A percentile compares a stretch with the other conserved stretches of the same genome.
phyloP scores from a whole-genome alignment of 2,113 vertebrate species.

The Speoplatyrhinus poulsoni region DNA sequence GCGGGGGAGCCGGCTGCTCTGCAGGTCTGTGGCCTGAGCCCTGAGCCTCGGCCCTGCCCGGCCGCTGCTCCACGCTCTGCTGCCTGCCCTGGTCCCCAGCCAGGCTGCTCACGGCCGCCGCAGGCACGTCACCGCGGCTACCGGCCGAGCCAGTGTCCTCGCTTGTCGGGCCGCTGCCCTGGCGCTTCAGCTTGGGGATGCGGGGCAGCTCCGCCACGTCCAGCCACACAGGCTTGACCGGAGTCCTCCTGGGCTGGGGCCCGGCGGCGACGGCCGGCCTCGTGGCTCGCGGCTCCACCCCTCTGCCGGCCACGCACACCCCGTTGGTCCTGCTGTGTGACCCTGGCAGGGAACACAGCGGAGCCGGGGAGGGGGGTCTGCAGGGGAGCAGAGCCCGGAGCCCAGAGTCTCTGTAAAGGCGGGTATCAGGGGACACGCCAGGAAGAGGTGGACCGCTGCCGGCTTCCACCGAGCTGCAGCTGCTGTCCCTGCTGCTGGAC shows the following conservation, averaged over 20 bases:
- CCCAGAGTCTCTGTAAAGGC: no score
- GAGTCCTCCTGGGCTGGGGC: slow-evolving; percentile 53
- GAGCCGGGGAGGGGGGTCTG: slow-evolving; percentile 46
- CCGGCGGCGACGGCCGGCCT: slow-evolving; percentile 39
- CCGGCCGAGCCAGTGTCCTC: slow-evolving; percentile 38
- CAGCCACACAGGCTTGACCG: slow-evolving; percentile 76
- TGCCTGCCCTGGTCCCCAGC: slow-evolving; percentile 80
- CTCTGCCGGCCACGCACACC: not conserved
- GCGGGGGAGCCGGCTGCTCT: slow-evolving; percentile 59
- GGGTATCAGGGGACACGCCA: no score
- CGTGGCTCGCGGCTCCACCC: slow-evolving; percentile 45
- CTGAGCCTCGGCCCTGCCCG: slow-evolving; percentile 50
- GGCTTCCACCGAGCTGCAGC: no score
- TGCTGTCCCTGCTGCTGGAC: no score
- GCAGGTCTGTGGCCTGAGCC: slow-evolving; percentile 54
- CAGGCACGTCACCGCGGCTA: slow-evolving; percentile 71
- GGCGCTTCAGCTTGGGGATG: slow-evolving; percentile 93
- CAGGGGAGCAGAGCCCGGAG: no score
- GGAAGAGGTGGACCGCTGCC: no score
- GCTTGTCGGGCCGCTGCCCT: slow-evolving; percentile 42
- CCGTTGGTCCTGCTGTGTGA: slow-evolving; percentile 45
- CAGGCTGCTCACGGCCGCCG: slow-evolving; percentile 80
- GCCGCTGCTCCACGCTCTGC: slow-evolving; percentile 70
- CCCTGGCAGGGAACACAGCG: not conserved
- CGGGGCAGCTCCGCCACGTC: slow-evolving; percentile 87